A percentile compares a stretch with the other conserved stretches of the same genome.
These are phyloP conservation scores for Redunca redunca DNA, from an alignment of 2,113 vertebrate genomes.

Conservation along the genomic window DNA sequence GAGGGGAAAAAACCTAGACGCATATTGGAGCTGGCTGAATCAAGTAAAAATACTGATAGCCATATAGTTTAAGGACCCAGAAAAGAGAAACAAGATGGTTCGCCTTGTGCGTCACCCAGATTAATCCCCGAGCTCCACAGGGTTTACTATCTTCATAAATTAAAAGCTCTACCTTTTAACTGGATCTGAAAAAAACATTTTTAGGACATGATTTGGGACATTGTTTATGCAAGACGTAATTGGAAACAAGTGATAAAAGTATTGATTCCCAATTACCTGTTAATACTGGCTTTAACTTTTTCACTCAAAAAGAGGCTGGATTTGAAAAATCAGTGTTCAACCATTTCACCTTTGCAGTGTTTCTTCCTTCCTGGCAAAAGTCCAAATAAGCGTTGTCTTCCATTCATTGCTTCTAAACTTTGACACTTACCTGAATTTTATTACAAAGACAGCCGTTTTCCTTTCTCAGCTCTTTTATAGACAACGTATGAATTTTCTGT, in stretches of 20 bases:
- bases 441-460: neutral
- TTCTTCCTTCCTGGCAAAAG: neutral
- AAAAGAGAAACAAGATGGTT: neutral
- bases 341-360: neutral
- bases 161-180: neutral
- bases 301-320: neutral
- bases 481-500: neutral
- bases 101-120: rapidly evolving
- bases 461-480: neutral
- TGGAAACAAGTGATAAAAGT: neutral
- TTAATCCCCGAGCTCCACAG: neutral
- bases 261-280: neutral
- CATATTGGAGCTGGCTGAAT: neutral
- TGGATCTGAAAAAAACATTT: neutral
- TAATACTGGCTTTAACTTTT: neutral
- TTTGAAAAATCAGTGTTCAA: neutral
- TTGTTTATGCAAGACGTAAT: neutral
- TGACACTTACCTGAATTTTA: neutral
- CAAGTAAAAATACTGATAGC: neutral
- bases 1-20: neutral
- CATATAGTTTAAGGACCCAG: neutral
- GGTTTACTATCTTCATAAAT: neutral
- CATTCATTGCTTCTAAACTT: neutral
- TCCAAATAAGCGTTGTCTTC: neutral
- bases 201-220: neutral